These are phyloP conservation scores for Hypomecis atomaria DNA, from an alignment of 2,888 invertebrate species.

Conservation along the genomic window DNA sequence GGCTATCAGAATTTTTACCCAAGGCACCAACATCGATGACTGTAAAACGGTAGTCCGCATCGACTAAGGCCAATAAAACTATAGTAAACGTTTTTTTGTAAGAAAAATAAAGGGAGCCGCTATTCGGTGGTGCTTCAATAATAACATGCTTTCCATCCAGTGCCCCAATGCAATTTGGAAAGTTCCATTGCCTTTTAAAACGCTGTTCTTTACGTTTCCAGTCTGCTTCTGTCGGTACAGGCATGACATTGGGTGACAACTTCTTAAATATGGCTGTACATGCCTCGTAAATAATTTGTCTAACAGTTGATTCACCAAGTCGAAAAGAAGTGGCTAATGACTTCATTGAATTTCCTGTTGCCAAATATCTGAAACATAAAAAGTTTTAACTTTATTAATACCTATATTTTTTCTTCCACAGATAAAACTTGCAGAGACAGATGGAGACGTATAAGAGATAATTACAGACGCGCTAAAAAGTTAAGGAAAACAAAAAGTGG, in stretches of 20 bases:
- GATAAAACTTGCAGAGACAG: slow-evolving; percentile 36
- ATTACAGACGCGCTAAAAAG: slow-evolving; percentile 36
- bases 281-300: no score
- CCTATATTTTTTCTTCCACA: background rate
- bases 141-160: background rate
- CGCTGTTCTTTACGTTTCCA: background rate
- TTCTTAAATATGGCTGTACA: background rate
- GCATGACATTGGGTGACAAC: no score
- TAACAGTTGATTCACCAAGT: background rate
- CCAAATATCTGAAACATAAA: slow-evolving; percentile 6
- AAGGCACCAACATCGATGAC: background rate
- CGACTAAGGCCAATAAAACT: background rate
- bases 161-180: background rate
- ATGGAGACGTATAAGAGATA: slow-evolving; percentile 38
- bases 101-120: background rate
- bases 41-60: background rate
- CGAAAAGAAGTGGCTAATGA: background rate
- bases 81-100: background rate
- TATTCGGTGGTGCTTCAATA: background rate
- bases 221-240: background rate
- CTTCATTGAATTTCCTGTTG: background rate
- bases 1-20: background rate
- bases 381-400: background rate
- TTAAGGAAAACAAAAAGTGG: slow-evolving; percentile 25
- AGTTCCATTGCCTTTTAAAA: background rate